Evolutionary conservation across 2,113 vertebrate species (phyloP).

Genomic region (Rhea americana): DNA sequence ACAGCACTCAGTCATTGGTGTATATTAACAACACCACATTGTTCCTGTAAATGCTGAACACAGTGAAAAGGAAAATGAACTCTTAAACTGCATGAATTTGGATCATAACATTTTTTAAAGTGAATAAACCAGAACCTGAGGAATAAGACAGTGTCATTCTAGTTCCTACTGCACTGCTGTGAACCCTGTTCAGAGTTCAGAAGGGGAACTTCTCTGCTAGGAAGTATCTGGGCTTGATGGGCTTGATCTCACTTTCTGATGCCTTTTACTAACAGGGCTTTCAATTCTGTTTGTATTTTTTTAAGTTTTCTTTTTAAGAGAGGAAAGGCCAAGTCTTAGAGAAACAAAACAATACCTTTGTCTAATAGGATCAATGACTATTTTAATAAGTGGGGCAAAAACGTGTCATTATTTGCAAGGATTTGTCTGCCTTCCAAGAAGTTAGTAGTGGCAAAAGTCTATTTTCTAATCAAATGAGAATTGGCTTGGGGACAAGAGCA

Average conservation of each 20-base stretch:
- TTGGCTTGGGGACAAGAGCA: background rate
- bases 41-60: conserved; percentile 59
- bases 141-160: background rate
- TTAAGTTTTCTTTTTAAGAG: background rate
- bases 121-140: background rate
- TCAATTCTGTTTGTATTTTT: background rate
- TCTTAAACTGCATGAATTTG: conserved; percentile 41
- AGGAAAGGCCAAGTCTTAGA: background rate
- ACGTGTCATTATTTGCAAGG: fast-evolving
- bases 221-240: background rate
- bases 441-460: background rate
- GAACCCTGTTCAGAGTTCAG: background rate
- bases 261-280: background rate
- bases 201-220: background rate
- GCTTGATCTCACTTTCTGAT: background rate
- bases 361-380: background rate
- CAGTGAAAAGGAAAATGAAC: conserved; percentile 14
- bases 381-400: background rate
- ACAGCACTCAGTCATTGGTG: conserved; percentile 28
- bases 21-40: conserved; percentile 56
- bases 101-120: background rate
- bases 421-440: background rate
- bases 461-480: background rate
- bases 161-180: background rate
- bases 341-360: background rate